Evolutionary conservation across 30 jellyfish, hydroid and myxozoan genomes (phyloP).

Genomic region (Morbakka virulenta): DNA sequence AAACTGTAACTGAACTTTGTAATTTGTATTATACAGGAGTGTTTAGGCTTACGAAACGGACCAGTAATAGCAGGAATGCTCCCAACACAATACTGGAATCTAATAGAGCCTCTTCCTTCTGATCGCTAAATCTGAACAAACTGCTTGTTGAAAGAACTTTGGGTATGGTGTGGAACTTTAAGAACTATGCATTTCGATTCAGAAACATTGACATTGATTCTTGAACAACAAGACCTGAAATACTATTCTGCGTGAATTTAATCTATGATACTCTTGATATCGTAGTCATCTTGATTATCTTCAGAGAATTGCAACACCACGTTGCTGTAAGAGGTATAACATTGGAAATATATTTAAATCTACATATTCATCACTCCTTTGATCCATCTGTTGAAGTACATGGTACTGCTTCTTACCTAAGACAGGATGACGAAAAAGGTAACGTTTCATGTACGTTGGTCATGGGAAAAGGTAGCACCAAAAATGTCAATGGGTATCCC

Average conservation of each 20-base stretch:
- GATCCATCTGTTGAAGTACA: neutral
- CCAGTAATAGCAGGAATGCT: constrained; percentile 26
- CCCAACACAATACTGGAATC: constrained; percentile 30
- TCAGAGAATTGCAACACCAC: neutral
- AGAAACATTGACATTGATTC: neutral
- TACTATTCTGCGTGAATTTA: constrained; percentile 5
- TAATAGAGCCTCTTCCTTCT: constrained; percentile 13
- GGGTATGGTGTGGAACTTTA: constrained; percentile 28
- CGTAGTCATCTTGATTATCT: constrained; percentile 3
- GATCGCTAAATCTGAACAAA: constrained; percentile 20
- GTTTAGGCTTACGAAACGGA: constrained; percentile 46
- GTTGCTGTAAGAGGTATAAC: neutral
- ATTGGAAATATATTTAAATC: neutral
- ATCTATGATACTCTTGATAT: constrained; percentile 43
- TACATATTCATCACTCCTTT: neutral
- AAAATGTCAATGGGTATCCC: neutral
- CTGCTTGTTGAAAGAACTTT: constrained; percentile 48
- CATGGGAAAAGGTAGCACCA: neutral
- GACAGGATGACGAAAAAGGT: neutral
- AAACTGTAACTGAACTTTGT: neutral
- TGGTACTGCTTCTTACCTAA: neutral
- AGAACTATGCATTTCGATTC: constrained; percentile 9
- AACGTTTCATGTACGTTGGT: neutral
- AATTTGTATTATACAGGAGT: constrained; percentile 51
- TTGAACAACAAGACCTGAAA: constrained; percentile 28